Conservation (phyloP, 2,888 invertebrate genomes). For the Rhorus exstirpatorius region DNA sequence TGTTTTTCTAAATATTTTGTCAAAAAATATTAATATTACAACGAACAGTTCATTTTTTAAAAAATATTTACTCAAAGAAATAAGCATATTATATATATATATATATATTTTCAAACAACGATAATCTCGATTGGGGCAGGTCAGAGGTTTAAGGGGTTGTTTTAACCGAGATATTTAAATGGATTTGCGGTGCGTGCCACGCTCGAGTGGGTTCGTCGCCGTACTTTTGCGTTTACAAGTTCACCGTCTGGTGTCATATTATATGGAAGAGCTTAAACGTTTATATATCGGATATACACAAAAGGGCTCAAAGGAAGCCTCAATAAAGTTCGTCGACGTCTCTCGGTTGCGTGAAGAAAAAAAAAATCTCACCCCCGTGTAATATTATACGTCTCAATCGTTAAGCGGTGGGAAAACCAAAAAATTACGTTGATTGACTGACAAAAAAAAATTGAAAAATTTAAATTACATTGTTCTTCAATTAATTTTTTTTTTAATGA, state of each 20-base stretch:
- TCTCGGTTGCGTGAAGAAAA: conserved; percentile 17
- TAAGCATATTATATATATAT: no score
- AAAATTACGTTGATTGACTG: background rate
- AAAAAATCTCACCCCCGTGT: conserved; percentile 11
- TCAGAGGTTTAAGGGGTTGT: conserved; percentile 45
- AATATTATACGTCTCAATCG: conserved; percentile 33
- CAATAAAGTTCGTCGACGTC: conserved; percentile 35
- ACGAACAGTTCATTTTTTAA: no score
- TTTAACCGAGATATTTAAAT: conserved; percentile 49
- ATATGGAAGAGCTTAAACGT: conserved; percentile 28
- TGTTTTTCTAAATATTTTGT: background rate
- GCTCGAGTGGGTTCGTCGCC: conserved; percentile 2
- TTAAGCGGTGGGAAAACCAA: background rate
- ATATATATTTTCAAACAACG: background rate
- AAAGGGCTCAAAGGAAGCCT: conserved; percentile 47
- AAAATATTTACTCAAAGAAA: no score
- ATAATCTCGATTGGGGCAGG: background rate
- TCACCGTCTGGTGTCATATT: conserved; percentile 54
- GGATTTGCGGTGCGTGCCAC: conserved; percentile 15
- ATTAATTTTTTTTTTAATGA: no score
- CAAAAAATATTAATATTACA: no score
- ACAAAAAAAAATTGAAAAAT: background rate
- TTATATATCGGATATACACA: conserved; percentile 56
- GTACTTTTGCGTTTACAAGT: conserved; percentile 34
- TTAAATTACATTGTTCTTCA: no score